A percentile compares a stretch with the other conserved stretches of the same genome.
phyloP scores from a whole-genome alignment of 2,888 invertebrate species.

The Volucella inanis region DNA sequence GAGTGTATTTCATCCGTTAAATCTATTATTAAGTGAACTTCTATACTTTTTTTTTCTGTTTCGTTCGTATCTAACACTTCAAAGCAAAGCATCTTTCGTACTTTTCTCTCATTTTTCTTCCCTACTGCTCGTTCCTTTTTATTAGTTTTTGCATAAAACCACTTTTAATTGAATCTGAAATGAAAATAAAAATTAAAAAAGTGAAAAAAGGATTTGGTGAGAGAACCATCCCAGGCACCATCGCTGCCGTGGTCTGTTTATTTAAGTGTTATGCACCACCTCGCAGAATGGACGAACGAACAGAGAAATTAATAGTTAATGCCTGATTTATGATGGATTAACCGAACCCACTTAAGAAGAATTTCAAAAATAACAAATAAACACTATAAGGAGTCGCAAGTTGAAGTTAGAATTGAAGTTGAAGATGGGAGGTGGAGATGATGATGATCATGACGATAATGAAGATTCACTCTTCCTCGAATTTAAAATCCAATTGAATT shows the following conservation, averaged over 20 bases:
- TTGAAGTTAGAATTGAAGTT: constrained; percentile 6
- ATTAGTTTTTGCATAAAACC: constrained; percentile 45
- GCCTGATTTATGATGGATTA: constrained; percentile 75
- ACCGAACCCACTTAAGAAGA: constrained; percentile 65
- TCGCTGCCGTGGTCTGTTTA: constrained; percentile 32
- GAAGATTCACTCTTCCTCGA: constrained; percentile 50
- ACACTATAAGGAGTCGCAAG: constrained; percentile 59
- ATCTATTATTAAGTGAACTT: constrained; percentile 45
- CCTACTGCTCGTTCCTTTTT: background rate
- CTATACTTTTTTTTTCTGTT: background rate
- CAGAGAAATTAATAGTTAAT: constrained; percentile 73
- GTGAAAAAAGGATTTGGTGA: background rate
- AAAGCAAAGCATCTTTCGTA: constrained; percentile 35
- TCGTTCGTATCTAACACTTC: constrained; percentile 27
- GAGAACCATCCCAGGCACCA: constrained; percentile 31
- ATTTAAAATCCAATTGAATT: constrained; percentile 58
- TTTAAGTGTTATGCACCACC: constrained; percentile 17
- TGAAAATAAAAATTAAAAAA: constrained; percentile 14
- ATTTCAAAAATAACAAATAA: constrained; percentile 72
- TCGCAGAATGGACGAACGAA: constrained; percentile 15
- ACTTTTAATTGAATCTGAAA: constrained; percentile 51
- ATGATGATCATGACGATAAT: constrained; percentile 25
- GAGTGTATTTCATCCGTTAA: constrained; percentile 56
- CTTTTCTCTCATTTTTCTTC: background rate
- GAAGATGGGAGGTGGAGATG: constrained; percentile 10